Base-by-base conservation (phyloP, 2,113 vertebrate genomes). In the Mungos mungo region DNA sequence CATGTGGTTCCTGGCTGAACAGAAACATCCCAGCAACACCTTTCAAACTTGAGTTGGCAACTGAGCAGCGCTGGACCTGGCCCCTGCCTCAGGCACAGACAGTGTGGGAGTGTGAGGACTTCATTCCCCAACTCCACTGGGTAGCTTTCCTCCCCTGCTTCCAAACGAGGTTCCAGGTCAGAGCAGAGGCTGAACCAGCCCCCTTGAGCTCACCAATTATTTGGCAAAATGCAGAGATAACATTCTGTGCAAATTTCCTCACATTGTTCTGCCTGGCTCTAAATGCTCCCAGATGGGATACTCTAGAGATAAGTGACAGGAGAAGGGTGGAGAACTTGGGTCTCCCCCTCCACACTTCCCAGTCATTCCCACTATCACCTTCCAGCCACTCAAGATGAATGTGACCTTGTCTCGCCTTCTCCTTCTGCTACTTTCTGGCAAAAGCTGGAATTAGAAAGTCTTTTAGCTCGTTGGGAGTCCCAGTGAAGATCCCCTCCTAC, bases 231-330 rank as follows among this genome's bases (percentile, higher is more conserved):
- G 71, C 98, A 98, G 98, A 99, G 98, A 98, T 93, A 98, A 88
- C 71, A 93, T 89, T 94, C 65, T 57, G 65, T 98, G 98, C 98
- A 98, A 98, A 98, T 99, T 99, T 99, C 99, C 99, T 99, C 98
- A 98, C 98, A 99, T 99, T 99, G 99, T 99, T 99, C 99, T 98
- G 99, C 98, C 98, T 35, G 98, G 98, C 98, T 98, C 97, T 99
- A 99, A 99, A 98, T 97, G 97, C 98, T 99, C 98, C 98, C 98
- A 99, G 97, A 98, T 98, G 98, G 98, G 97, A 92, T 95, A 96
- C 98, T 98, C 38, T 47, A 85, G 93, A 93, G 85, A 93, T 76
- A 95, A 96, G 35, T 83, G 77, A 83, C 71, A 9, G 90, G 92
- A 89, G 68, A 96, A 96, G 52, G 71, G 88, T 23, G 52, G 82